phyloP scores from a whole-genome alignment of 2,797 vertebrate species.

The Ctenochaetus hawaiiensis region DNA sequence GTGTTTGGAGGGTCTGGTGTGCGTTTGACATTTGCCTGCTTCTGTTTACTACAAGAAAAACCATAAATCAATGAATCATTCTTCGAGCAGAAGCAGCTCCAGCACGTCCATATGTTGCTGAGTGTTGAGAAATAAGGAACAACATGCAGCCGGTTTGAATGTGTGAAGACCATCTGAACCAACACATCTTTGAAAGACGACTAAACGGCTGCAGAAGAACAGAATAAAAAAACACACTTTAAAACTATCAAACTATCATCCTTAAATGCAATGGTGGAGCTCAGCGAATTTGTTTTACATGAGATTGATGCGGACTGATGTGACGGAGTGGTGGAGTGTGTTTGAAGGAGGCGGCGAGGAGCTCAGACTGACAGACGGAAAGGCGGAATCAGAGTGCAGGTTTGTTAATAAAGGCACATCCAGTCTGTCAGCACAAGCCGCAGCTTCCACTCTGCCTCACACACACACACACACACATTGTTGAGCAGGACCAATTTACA shows the following conservation, averaged over 20 bases:
- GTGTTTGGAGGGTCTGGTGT: neutral
- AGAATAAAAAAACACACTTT: conserved; percentile 6
- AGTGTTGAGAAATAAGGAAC: conserved; percentile 16
- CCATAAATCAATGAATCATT: conserved; percentile 43
- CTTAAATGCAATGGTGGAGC: neutral
- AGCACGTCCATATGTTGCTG: conserved; percentile 23
- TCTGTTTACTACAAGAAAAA: conserved; percentile 26
- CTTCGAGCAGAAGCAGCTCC: conserved; percentile 9
- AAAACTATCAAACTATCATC: neutral
- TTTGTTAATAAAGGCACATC: conserved; percentile 69
- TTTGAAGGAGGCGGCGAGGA: conserved; percentile 8
- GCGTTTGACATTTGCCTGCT: conserved; percentile 40
- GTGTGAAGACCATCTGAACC: conserved; percentile 6
- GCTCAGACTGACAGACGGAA: conserved; percentile 41
- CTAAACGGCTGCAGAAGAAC: neutral
- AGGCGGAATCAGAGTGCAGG: conserved; percentile 44
- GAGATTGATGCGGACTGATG: conserved; percentile 12
- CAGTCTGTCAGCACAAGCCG: conserved; percentile 59
- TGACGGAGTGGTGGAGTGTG: too few species aligned
- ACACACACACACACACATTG: conserved; percentile 47
- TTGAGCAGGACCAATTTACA: conserved; percentile 75
- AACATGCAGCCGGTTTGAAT: neutral
- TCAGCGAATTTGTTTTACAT: too few species aligned
- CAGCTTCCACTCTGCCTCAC: conserved; percentile 46
- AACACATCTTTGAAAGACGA: neutral